A percentile compares a stretch with the other conserved stretches of the same genome.
These are phyloP conservation scores for Spinus olivaceus DNA, from an alignment of 2,797 vertebrate species.

Conservation along the genomic window DNA sequence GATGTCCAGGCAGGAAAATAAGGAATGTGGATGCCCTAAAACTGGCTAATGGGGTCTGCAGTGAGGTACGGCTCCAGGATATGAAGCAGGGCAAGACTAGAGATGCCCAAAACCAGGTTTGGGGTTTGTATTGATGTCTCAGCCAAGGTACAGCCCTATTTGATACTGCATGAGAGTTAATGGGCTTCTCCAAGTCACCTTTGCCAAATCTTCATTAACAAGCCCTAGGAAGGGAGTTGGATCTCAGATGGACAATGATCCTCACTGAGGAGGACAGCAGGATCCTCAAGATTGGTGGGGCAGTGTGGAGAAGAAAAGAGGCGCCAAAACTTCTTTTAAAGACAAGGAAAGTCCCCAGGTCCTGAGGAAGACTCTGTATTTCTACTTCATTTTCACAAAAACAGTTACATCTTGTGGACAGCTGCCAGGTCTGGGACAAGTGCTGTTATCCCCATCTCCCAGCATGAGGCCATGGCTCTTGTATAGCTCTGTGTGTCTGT, in stretches of 20 bases:
- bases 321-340: neutral
- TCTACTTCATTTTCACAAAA: neutral
- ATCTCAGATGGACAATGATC: accelerated
- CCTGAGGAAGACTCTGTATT: neutral
- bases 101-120: neutral
- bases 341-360: neutral
- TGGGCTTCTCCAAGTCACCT: neutral
- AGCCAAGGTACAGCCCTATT: neutral
- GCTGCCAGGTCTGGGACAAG: neutral
- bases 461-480: neutral
- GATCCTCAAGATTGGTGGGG: accelerated
- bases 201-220: neutral
- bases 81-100: neutral
- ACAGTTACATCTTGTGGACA: neutral
- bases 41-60: neutral
- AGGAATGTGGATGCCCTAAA: neutral
- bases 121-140: neutral
- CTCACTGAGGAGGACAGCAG: neutral
- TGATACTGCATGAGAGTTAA: neutral
- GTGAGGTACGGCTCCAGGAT: accelerated
- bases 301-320: neutral
- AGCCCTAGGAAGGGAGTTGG: neutral
- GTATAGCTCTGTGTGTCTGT: neutral
- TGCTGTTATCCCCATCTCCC: neutral
- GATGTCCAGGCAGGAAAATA: neutral